Evolutionary conservation across 2,888 invertebrate genomes (phyloP), one percentile per base, ranked within the genome.

Genomic region (Polia nebulosa): DNA sequence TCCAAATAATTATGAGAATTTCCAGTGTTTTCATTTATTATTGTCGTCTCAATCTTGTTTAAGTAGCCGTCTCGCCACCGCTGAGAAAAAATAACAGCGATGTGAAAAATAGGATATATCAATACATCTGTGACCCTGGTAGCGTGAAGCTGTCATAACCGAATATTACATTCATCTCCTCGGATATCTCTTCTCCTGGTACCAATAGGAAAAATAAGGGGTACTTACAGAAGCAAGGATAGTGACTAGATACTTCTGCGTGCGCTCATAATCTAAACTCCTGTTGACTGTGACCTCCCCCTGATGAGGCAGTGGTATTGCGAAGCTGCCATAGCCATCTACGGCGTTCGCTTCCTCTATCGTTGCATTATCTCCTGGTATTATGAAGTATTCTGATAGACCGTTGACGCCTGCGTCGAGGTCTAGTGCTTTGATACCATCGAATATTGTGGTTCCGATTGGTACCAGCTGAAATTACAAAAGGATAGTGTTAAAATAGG

Each of bases 341-440:
- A 96, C 96, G 3, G 96, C 97, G 78, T 97, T 97, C 22, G 94
- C 93, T 8, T 82, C 87, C 61, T 94, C 94, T 69, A 94, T 45
- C 0, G 94, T 94, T 27, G 83, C 85, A 79, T 95, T 95, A 68
- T 94, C 92, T 72, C 98, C 97, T 83, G 97, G 97, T 72, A 98
- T 96, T 76, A 98, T 97, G 81, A 97, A 98, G 92, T 98, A 99
- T 89, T 99, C 98, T 3, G 98, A 97, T 52, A 98, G 96, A 52
- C 98, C 98, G 89, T 99, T 98, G 76, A 98, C 98, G 52, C 98
- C 98, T 1, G 98, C 97, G 90, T 99, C 99, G 64, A 97, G 97
- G 90, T 99, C 98, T 65, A 96, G 95, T 0, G 98, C 98, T 73
- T 97, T 96, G 71, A 99, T 97, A 77, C 97, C 97, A 83, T 98